phyloP scores from a whole-genome alignment of 2,113 vertebrate genomes.

The Lucifuga dentata region DNA sequence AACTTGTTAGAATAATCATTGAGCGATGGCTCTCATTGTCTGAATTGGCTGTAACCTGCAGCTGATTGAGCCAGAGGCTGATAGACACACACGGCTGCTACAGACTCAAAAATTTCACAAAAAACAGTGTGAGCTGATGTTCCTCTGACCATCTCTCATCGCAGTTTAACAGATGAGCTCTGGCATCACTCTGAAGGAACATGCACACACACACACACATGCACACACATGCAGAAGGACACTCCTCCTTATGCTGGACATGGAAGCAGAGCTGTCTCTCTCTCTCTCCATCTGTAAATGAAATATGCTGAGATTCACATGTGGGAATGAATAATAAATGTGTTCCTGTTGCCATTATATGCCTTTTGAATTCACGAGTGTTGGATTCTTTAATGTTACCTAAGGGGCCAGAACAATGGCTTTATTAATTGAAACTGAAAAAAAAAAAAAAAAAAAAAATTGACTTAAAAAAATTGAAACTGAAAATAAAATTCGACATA shows the following conservation, averaged over 20 bases:
- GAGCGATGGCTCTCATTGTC: constrained; percentile 16
- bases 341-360: neutral
- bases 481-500: no score
- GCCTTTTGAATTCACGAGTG: constrained; percentile 12
- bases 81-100: neutral
- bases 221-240: constrained; percentile 23
- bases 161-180: constrained; percentile 43
- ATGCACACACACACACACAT: constrained; percentile 32
- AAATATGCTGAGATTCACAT: constrained; percentile 44
- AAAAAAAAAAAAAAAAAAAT: no score
- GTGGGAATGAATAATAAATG: constrained; percentile 45
- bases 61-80: neutral
- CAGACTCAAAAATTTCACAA: constrained; percentile 21
- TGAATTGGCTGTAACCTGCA: neutral
- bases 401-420: no score
- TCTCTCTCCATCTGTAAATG: constrained; percentile 47
- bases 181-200: constrained; percentile 42
- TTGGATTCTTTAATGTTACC: constrained; percentile 7
- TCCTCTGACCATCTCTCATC: constrained; percentile 27
- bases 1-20: constrained; percentile 26
- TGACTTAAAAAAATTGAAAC: no score
- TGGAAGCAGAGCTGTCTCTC: neutral
- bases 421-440: no score
- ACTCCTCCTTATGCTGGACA: constrained; percentile 23
- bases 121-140: constrained; percentile 64